Evolutionary conservation across 2,888 invertebrate species (phyloP).

Genomic region (Cephus pygmeus): DNA sequence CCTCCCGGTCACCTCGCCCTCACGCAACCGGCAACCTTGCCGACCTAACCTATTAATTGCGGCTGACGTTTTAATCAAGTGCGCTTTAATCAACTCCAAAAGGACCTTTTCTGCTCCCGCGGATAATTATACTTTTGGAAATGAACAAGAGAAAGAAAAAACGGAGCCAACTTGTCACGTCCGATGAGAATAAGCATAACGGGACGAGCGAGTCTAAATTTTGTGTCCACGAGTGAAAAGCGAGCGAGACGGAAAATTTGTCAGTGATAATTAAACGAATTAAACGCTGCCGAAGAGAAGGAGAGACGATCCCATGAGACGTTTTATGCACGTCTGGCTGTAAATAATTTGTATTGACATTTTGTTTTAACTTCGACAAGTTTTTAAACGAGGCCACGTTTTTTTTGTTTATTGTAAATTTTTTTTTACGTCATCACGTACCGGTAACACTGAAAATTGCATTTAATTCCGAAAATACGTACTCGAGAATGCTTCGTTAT

Average conservation of each 20-base stretch:
- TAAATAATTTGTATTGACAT: not conserved
- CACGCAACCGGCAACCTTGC: not conserved
- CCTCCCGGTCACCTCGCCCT: not conserved
- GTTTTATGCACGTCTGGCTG: not conserved
- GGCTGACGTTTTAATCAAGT: not conserved
- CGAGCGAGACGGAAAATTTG: not conserved
- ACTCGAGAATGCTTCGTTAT: not conserved
- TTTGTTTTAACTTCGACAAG: not conserved
- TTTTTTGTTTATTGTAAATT: not conserved
- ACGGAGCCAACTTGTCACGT: not conserved
- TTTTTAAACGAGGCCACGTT: not conserved
- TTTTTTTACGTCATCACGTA: not conserved
- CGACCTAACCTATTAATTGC: not conserved
- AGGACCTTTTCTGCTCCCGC: not conserved
- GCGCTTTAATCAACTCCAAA: not conserved
- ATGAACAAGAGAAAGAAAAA: not conserved
- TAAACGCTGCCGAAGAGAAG: not conserved
- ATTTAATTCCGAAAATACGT: not conserved
- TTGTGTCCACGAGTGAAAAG: not conserved
- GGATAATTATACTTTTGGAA: not conserved
- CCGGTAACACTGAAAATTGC: not conserved
- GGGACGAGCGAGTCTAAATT: not conserved
- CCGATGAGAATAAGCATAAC: not conserved
- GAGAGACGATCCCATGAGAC: not conserved
- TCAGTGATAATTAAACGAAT: not conserved